phyloP scores from a whole-genome alignment of 2,888 invertebrate species.

The Alloscopus bannaensis region DNA sequence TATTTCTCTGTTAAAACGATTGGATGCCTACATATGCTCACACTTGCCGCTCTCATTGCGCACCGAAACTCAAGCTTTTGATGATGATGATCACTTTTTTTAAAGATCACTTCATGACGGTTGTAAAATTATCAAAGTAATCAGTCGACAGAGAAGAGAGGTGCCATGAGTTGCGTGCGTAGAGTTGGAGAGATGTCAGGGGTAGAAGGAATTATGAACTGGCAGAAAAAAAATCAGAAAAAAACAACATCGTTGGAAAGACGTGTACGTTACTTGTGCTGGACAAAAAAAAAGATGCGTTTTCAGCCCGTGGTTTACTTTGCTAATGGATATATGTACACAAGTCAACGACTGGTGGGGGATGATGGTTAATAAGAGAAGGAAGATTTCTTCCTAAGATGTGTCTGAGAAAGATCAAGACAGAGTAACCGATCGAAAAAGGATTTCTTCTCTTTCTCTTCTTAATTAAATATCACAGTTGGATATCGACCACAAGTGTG shows the following conservation, averaged over 20 bases:
- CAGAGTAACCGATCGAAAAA: slow-evolving; percentile 48
- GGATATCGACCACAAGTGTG: slow-evolving; percentile 72
- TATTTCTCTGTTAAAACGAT: too few relatives aligned
- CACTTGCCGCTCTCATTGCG: too few relatives aligned
- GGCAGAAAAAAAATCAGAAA: neutral
- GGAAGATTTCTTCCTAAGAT: too few relatives aligned
- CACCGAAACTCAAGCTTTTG: neutral
- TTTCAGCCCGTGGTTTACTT: slow-evolving; percentile 23
- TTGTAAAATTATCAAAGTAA: slow-evolving; percentile 56
- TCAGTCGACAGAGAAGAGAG: slow-evolving; percentile 15
- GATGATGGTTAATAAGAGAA: slow-evolving; percentile 13
- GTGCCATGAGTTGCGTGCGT: slow-evolving; percentile 49
- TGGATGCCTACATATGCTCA: too few relatives aligned
- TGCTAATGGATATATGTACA: neutral
- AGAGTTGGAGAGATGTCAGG: slow-evolving; percentile 31
- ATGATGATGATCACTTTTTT: too few relatives aligned
- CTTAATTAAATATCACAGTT: slow-evolving; percentile 73
- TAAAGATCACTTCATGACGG: too few relatives aligned
- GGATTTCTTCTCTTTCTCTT: slow-evolving; percentile 67
- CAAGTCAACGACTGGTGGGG: slow-evolving; percentile 1
- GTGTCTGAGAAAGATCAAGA: too few relatives aligned
- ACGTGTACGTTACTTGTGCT: slow-evolving; percentile 16
- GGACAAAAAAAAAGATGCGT: neutral
- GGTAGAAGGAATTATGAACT: neutral
- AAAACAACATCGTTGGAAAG: slow-evolving; percentile 9